Percentiles rank a stretch among this genome's conserved stretches.
Evolutionary conservation across 2,113 vertebrate genomes (phyloP).

Genomic region (Cinclus cinclus): DNA sequence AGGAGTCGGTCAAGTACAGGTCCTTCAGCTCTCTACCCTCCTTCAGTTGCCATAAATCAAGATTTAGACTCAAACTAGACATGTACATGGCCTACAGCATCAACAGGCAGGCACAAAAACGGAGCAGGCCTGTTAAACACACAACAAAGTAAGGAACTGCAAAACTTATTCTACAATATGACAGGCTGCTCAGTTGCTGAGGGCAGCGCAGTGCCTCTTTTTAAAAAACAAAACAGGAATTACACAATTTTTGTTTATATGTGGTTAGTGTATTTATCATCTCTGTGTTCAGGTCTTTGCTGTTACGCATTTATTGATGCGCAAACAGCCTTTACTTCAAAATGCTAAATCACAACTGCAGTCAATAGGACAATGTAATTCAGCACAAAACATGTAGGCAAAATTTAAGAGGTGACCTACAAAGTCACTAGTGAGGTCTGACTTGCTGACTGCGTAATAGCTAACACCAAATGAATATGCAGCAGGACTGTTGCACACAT

Average conservation of each 20-base stretch:
- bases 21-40: conserved; percentile 40
- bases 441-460: not conserved
- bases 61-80: conserved; percentile 24
- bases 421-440: not conserved
- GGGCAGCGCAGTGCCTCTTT: not conserved
- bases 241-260: not conserved
- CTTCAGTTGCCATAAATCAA: conserved; percentile 35
- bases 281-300: not conserved
- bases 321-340: not conserved
- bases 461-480: accelerated
- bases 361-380: not conserved
- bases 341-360: not conserved
- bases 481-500: not conserved
- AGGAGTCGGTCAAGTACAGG: conserved; percentile 62
- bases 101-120: not conserved
- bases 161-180: not conserved
- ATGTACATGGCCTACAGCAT: not conserved
- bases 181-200: not conserved
- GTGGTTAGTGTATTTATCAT: not conserved
- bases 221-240: not conserved
- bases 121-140: not conserved
- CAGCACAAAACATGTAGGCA: not conserved
- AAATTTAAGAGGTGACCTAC: not conserved
- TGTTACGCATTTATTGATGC: accelerated
- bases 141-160: not conserved